phyloP scores from a whole-genome alignment of 2,113 vertebrate species.

The Tringa solitaria region DNA sequence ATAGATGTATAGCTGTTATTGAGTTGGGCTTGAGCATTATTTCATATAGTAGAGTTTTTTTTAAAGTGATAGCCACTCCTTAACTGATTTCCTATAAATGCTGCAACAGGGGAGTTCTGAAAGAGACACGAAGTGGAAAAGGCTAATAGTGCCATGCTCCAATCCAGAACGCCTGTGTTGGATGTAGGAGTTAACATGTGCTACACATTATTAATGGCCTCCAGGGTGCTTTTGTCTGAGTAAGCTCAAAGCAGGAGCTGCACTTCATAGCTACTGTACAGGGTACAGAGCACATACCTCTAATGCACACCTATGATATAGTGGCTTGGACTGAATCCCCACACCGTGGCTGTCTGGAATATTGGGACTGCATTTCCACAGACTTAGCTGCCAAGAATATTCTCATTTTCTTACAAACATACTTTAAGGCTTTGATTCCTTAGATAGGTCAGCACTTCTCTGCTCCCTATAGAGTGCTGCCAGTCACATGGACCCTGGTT shows the following conservation, averaged over 20 bases:
- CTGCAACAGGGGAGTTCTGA: not conserved
- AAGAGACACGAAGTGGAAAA: not conserved
- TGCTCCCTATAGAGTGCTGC: rapidly evolving
- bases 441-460: not conserved
- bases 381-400: not conserved
- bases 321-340: not conserved
- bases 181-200: not conserved
- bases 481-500: not conserved
- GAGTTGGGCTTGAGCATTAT: not conserved
- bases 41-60: not conserved
- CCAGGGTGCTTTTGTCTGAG: not conserved
- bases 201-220: not conserved
- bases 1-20: not conserved
- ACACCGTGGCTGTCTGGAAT: not conserved
- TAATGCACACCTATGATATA: not conserved
- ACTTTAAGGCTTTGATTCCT: not conserved
- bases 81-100: not conserved
- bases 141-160: not conserved
- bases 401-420: not conserved
- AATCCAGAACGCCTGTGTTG: not conserved
- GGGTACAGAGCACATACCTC: not conserved
- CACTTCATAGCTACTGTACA: not conserved
- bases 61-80: not conserved
- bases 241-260: not conserved
- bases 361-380: not conserved